Conservation (phyloP, 1,140 invertebrate species). For the Mactra quadrangularis region DNA sequence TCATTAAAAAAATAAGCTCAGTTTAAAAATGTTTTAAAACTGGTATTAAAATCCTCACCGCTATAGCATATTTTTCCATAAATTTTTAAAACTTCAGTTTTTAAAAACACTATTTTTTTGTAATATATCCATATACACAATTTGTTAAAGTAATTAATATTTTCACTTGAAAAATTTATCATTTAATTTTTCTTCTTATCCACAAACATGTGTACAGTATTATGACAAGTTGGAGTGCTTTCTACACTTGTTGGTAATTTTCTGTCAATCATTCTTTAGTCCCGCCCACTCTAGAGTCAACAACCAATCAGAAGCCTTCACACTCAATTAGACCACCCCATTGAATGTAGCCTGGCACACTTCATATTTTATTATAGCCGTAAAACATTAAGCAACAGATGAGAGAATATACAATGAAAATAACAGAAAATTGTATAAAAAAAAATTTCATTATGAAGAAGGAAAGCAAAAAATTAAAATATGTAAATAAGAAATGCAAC, state of each 20-base stretch:
- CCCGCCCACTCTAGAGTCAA: not conserved
- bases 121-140: too few species aligned
- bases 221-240: slow-evolving; percentile 34
- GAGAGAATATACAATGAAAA: slow-evolving; percentile 20
- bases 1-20: too few species aligned
- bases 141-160: not conserved
- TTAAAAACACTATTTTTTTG: too few species aligned
- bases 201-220: slow-evolving; percentile 52
- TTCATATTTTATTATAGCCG: slow-evolving; percentile 44
- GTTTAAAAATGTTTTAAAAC: too few species aligned
- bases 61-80: too few species aligned
- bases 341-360: slow-evolving; percentile 43
- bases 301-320: slow-evolving; percentile 37
- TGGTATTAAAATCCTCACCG: too few species aligned
- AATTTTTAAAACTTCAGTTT: too few species aligned
- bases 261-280: slow-evolving; percentile 40
- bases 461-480: too few species aligned
- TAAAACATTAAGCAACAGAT: slow-evolving; percentile 44
- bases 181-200: slow-evolving; percentile 30
- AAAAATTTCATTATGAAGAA: not conserved
- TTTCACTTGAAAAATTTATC: slow-evolving; percentile 13
- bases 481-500: too few species aligned
- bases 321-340: slow-evolving; percentile 39
- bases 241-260: slow-evolving; percentile 56
- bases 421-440: slow-evolving; percentile 12